Percentiles rank a stretch among this genome's conserved stretches.
Evolutionary conservation across 2,113 vertebrate genomes (phyloP).

Genomic region (Pongo abelii): DNA sequence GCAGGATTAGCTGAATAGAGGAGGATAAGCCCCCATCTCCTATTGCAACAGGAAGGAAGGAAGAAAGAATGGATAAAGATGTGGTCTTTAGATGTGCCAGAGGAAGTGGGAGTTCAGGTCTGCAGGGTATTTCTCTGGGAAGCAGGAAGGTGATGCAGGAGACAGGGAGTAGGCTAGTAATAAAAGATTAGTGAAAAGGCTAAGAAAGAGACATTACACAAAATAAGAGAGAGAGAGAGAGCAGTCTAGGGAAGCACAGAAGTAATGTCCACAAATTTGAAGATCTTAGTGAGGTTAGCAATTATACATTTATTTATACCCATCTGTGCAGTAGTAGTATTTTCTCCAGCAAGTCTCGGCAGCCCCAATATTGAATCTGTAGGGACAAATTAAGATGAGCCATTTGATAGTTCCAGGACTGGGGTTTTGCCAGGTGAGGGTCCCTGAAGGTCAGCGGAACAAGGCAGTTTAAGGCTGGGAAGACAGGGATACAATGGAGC

Average conservation of each 20-base stretch:
- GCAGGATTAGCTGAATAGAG: neutral
- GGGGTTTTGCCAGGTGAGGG: neutral
- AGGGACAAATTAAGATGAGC: neutral
- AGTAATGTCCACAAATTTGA: neutral
- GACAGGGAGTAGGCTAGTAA: neutral
- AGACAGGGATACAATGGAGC: neutral
- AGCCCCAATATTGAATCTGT: neutral
- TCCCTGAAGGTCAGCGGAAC: neutral
- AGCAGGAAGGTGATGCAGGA: neutral
- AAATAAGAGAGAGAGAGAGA: neutral
- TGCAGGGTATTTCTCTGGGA: neutral
- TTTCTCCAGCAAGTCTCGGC: neutral
- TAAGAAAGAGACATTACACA: neutral
- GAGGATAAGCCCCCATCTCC: neutral
- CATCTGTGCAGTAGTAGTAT: neutral
- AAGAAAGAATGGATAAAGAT: neutral
- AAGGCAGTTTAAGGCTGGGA: neutral
- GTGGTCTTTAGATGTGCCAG: neutral
- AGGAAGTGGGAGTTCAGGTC: neutral
- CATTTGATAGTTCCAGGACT: neutral
- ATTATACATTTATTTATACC: neutral
- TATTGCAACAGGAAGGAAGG: neutral
- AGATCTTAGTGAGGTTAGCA: neutral
- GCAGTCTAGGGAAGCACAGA: neutral
- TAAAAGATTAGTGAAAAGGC: neutral